phyloP scores from a whole-genome alignment of 2,888 invertebrate genomes.

The Tachina fera region DNA sequence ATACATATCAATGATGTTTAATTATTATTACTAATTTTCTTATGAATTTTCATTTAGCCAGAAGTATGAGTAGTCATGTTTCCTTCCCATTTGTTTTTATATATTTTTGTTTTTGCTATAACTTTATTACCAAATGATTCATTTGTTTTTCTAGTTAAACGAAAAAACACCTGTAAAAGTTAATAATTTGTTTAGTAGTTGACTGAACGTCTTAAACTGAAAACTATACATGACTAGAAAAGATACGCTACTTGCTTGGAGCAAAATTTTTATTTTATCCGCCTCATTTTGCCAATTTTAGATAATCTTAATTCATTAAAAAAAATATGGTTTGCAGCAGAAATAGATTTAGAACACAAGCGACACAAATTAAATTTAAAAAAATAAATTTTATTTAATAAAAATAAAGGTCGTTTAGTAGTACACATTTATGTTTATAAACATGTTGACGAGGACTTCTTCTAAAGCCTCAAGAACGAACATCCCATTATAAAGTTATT shows the following conservation, averaged over 20 bases:
- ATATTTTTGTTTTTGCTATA: background rate
- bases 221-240: background rate
- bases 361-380: too few relatives aligned
- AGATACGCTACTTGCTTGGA: background rate
- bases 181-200: slow-evolving; percentile 20
- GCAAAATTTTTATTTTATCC: background rate
- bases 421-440: too few relatives aligned
- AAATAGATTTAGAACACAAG: too few relatives aligned
- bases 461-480: too few relatives aligned
- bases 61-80: slow-evolving; percentile 10
- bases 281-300: too few relatives aligned
- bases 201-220: background rate
- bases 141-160: slow-evolving; percentile 18
- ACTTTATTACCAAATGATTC: slow-evolving; percentile 15
- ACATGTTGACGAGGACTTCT: too few relatives aligned
- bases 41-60: slow-evolving; percentile 23
- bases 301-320: too few relatives aligned
- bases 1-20: background rate
- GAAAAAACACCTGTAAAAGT: background rate
- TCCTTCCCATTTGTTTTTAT: background rate
- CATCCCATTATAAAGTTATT: too few relatives aligned
- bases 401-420: too few relatives aligned
- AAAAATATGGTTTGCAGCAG: too few relatives aligned
- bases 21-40: slow-evolving; percentile 27
- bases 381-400: too few relatives aligned